Evolutionary conservation across 2,113 vertebrate species (phyloP).

Genomic region (Vulpes lagopus): DNA sequence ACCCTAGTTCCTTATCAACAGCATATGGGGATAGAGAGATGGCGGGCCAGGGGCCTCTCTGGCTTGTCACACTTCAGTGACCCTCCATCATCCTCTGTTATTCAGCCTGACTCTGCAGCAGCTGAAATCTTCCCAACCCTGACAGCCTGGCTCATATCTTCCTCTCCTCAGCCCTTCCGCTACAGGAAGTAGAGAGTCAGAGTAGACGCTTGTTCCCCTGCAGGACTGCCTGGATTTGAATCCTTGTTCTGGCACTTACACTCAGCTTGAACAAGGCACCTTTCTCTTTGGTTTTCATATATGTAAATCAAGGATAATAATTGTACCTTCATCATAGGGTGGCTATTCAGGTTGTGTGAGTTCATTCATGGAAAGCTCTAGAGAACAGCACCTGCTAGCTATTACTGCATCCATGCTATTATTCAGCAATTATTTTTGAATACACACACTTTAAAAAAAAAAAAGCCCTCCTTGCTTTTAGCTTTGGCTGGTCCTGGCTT

Average conservation of each 20-base stretch:
- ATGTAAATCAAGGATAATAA: too few relatives aligned
- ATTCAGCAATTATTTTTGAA: background rate
- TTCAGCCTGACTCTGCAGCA: background rate
- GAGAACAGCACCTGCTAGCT: background rate
- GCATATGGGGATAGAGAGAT: background rate
- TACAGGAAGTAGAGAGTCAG: too few relatives aligned
- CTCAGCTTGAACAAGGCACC: fast-evolving
- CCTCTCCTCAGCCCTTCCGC: too few relatives aligned
- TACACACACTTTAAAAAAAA: background rate
- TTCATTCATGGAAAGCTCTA: background rate
- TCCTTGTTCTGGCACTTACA: background rate
- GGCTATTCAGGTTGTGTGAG: background rate
- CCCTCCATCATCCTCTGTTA: background rate
- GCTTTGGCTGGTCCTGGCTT: background rate
- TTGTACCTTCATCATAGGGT: too few relatives aligned
- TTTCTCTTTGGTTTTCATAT: background rate
- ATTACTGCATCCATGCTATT: too few relatives aligned
- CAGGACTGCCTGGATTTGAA: fast-evolving
- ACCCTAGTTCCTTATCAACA: background rate
- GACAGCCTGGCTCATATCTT: background rate
- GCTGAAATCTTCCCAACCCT: background rate
- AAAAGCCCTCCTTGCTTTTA: background rate
- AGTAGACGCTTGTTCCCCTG: fast-evolving
- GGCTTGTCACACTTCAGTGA: background rate
- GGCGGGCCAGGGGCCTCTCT: background rate